phyloP scores from a whole-genome alignment of 2,797 vertebrate species.

The Mus spretus region DNA sequence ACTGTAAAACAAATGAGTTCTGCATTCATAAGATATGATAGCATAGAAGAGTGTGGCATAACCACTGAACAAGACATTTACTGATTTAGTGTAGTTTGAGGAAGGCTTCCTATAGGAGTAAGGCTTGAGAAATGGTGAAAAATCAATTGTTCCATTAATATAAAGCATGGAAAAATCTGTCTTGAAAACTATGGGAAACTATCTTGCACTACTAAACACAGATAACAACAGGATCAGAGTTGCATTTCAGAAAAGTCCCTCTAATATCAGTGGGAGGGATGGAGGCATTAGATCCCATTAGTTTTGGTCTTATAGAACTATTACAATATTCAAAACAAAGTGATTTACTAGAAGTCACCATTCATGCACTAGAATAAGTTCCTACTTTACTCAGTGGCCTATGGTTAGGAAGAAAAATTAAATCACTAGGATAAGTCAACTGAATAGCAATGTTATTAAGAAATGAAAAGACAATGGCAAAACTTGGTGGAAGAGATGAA shows the following conservation, averaged over 20 bases:
- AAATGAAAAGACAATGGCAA: slow-evolving; percentile 27
- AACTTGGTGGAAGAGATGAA: background rate
- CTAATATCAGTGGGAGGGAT: background rate
- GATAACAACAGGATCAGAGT: background rate
- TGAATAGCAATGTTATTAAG: background rate
- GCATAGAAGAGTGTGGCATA: background rate
- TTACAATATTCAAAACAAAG: slow-evolving; percentile 22
- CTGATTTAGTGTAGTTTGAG: background rate
- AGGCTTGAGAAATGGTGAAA: background rate
- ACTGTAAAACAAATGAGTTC: slow-evolving; percentile 28
- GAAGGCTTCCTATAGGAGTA: background rate
- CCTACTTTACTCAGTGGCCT: background rate
- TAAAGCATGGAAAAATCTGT: background rate
- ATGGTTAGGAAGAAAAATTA: background rate
- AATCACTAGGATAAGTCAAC: background rate
- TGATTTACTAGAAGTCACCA: background rate
- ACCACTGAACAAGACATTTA: background rate
- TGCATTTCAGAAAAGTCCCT: slow-evolving; percentile 12
- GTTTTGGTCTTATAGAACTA: background rate
- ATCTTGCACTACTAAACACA: background rate
- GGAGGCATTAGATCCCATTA: background rate
- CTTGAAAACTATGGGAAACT: slow-evolving; percentile 25
- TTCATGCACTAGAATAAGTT: background rate
- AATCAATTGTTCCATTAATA: background rate
- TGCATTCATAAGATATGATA: background rate